Evolutionary conservation across 2,888 invertebrate genomes (phyloP).

Genomic region (Lasioglossum marginatum): DNA sequence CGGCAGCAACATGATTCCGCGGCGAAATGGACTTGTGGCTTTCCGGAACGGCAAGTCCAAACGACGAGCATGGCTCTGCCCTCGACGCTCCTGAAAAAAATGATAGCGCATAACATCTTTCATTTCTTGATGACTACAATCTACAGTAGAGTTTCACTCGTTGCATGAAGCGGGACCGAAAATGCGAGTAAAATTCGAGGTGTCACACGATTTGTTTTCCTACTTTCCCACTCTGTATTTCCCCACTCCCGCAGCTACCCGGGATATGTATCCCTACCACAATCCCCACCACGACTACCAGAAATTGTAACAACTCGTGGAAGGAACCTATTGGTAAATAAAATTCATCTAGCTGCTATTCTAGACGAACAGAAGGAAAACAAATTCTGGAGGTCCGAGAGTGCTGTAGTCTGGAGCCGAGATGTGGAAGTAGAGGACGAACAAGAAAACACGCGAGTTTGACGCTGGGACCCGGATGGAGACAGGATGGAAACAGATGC

Average conservation of each 20-base stretch:
- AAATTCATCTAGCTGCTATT: background rate
- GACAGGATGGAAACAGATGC: constrained; percentile 50
- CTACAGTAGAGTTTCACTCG: background rate
- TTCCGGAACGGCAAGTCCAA: constrained; percentile 58
- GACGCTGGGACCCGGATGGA: constrained; percentile 18
- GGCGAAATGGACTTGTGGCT: constrained; percentile 51
- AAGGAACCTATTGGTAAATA: background rate
- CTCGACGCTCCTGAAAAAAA: background rate
- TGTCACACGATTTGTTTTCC: background rate
- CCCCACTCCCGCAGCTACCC: background rate
- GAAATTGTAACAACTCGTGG: background rate
- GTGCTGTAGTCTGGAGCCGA: background rate
- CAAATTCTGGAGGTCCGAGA: background rate
- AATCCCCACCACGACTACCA: background rate
- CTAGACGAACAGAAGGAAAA: background rate
- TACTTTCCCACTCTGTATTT: background rate
- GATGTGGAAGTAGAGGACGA: background rate
- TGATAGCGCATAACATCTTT: background rate
- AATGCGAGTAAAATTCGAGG: background rate
- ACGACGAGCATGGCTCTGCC: constrained; percentile 26
- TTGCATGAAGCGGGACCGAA: background rate
- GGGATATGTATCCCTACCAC: background rate
- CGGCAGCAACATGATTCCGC: constrained; percentile 62
- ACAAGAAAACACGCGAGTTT: background rate
- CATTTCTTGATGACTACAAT: background rate